Percentiles rank a stretch among this genome's conserved stretches.
Evolutionary conservation across 2,113 vertebrate genomes (phyloP).

Genomic region (Erythrolamprus reginae): DNA sequence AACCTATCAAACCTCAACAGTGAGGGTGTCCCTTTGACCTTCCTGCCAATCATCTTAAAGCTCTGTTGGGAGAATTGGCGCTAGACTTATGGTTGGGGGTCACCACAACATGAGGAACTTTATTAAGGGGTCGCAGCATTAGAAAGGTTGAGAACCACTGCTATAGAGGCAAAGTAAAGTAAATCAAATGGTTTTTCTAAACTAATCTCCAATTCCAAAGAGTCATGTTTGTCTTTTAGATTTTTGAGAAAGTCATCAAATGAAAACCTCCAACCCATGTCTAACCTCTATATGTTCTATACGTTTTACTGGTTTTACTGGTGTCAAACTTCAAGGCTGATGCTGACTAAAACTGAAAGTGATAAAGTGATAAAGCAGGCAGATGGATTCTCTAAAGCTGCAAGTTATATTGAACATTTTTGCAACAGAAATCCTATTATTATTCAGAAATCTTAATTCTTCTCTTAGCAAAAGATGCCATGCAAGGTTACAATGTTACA

Average conservation of each 20-base stretch:
- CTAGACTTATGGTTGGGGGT: too few relatives aligned
- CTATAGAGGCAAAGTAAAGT: background rate
- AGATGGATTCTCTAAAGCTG: background rate
- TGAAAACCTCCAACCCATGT: background rate
- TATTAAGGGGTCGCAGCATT: too few relatives aligned
- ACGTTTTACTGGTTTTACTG: background rate
- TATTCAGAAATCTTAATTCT: background rate
- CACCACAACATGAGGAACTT: too few relatives aligned
- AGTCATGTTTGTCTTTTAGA: background rate
- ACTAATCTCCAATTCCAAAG: background rate
- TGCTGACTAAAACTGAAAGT: constrained; percentile 14
- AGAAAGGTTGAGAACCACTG: too few relatives aligned
- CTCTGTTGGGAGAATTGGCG: too few relatives aligned
- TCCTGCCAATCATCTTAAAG: too few relatives aligned
- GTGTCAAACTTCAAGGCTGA: constrained; percentile 1
- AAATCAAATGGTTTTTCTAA: background rate
- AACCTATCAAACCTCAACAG: too few relatives aligned
- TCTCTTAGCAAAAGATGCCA: background rate
- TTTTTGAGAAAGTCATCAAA: constrained; percentile 1
- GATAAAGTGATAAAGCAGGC: background rate
- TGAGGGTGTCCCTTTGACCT: too few relatives aligned
- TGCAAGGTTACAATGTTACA: background rate
- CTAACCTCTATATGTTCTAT: constrained; percentile 9
- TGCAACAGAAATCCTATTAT: background rate
- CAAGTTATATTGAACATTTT: background rate